Evolutionary conservation across 2,888 invertebrate genomes (phyloP).

Genomic region (Luperina testacea): DNA sequence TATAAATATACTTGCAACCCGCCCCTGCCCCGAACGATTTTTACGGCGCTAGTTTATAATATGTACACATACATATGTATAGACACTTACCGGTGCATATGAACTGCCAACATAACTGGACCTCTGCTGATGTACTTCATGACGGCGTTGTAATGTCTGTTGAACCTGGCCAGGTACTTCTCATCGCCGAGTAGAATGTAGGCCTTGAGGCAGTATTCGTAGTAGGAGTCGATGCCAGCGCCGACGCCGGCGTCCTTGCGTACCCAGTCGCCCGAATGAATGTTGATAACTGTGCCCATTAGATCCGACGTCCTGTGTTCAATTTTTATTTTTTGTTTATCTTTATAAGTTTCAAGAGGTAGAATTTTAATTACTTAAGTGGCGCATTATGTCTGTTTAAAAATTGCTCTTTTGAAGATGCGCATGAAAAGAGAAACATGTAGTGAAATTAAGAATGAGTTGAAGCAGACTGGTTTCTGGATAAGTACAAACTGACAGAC

Average conservation of each 20-base stretch:
- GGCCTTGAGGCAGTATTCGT: slow-evolving; percentile 99
- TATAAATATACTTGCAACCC: slow-evolving; percentile 3
- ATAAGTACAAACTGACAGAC: neutral
- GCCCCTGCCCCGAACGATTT: neutral
- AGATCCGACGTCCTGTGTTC: slow-evolving; percentile 92
- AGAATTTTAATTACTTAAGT: neutral
- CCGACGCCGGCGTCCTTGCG: slow-evolving; percentile 99
- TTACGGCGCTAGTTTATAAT: neutral
- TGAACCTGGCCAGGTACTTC: slow-evolving; percentile 97
- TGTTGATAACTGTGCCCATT: slow-evolving; percentile 99
- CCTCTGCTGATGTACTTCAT: slow-evolving; percentile 99
- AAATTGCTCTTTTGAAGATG: neutral
- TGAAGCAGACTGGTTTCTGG: neutral
- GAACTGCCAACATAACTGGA: slow-evolving; percentile 98
- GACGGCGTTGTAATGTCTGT: slow-evolving; percentile 98
- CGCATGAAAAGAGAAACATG: neutral
- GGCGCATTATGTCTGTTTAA: neutral
- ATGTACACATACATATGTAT: neutral
- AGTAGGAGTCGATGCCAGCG: slow-evolving; percentile 99
- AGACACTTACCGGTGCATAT: slow-evolving; percentile 94
- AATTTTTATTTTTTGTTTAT: neutral
- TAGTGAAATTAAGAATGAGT: neutral
- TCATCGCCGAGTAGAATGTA: slow-evolving; percentile 98
- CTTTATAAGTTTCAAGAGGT: no score
- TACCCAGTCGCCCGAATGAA: slow-evolving; percentile 99